Evolutionary conservation across 2,888 invertebrate genomes (phyloP).

Genomic region (Matsumyia berberina): DNA sequence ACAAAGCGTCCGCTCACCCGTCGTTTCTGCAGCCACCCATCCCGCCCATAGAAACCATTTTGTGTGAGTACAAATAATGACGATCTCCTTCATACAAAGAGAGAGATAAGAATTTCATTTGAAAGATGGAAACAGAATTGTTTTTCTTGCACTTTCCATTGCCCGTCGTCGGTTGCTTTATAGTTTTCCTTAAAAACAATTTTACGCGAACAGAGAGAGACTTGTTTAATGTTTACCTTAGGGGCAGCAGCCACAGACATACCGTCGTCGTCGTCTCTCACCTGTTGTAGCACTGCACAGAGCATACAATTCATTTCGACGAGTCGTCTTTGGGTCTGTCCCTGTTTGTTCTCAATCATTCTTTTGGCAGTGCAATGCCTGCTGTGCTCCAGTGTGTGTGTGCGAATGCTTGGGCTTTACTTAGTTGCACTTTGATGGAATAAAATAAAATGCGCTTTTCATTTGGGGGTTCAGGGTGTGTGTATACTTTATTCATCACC

Average conservation of each 20-base stretch:
- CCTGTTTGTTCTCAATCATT: constrained; percentile 45
- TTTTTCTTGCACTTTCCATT: constrained; percentile 35
- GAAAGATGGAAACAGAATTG: constrained; percentile 34
- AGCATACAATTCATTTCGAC: constrained; percentile 30
- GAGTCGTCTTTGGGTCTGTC: constrained; percentile 13
- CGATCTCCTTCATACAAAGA: neutral
- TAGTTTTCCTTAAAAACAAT: constrained; percentile 39
- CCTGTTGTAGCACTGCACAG: constrained; percentile 29
- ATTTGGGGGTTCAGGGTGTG: constrained; percentile 50
- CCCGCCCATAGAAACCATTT: neutral
- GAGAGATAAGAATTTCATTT: constrained; percentile 50
- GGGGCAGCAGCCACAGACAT: constrained; percentile 4
- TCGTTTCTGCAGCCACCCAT: neutral
- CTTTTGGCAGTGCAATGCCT: constrained; percentile 5
- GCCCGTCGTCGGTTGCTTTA: constrained; percentile 29
- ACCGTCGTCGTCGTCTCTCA: constrained; percentile 8
- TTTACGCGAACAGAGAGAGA: constrained; percentile 2
- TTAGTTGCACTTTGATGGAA: constrained; percentile 67
- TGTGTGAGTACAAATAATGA: constrained; percentile 6
- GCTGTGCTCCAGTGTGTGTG: neutral
- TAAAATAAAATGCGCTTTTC: constrained; percentile 66
- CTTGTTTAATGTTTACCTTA: constrained; percentile 27
- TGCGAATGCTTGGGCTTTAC: constrained; percentile 25
- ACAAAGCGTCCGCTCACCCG: neutral
- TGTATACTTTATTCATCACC: neutral